Base-by-base conservation (phyloP, 53 echinoderm and acorn worm species). In the Luidia sarsii region DNA sequence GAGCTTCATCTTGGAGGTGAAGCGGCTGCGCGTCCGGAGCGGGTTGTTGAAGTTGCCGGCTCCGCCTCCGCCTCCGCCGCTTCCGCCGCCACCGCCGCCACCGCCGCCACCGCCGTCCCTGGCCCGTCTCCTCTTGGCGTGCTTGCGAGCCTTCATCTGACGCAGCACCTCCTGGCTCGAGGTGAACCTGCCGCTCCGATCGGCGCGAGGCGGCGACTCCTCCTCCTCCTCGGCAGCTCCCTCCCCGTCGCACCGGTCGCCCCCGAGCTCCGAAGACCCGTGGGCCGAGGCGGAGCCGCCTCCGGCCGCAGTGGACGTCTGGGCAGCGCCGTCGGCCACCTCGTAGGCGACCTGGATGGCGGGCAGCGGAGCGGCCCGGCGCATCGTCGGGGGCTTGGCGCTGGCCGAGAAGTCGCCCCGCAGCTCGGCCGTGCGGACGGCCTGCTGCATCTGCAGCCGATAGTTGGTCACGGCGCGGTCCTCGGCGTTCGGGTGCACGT, bases 401-500 rank as follows among this genome's bases (percentile, higher is more conserved):
- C 83, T 69, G 35, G 61, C 49, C 16, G 85, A 53, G 36, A 69
- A 91, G 61, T 91, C 91, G 14, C 82, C 68, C 15, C 92, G 64
- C 0, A 82, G 55, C 71, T 95, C 93, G 1, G 88, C 88, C 10
- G 93, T 67, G 67, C 66, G 88, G 11, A 70, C 83, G 0, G 92
- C 96, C 5, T 92, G 93, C 64, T 93, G 93, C 64, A 92, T 31
- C 45, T 93, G 87, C 62, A 96, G 70, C 25, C 88, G 82, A 38
- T 90, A 96, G 80, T 96, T 96, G 25, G 83, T 88, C 54, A 93
- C 88, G 1, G 71, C 81, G 8, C 93, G 81, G 74, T 93, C 96
- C 15, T 96, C 90, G 1, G 82, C 81, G 28, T 90, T 77, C 4
- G 87, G 74, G n/a, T 80, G 86, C 6, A 85, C 50, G 20, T 55